Base-by-base conservation (phyloP, 2,797 vertebrate species). In the Lutjanus argentimaculatus region DNA sequence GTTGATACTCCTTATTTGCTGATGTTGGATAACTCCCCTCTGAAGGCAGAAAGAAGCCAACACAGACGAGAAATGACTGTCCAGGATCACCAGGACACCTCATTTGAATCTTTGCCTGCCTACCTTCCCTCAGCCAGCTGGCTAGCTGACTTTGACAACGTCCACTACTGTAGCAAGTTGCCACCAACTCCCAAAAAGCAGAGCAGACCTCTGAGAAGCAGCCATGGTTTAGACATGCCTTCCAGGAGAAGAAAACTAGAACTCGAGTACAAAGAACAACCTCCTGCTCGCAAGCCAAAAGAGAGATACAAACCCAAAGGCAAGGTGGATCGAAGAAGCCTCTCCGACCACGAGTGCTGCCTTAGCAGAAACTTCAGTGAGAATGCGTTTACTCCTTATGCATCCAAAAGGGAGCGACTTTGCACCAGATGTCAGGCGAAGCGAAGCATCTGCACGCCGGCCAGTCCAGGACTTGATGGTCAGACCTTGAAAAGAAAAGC, bases 81-180 rank as follows among this genome's bases (percentile, higher is more conserved):
- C 49, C 81, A 82, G 36, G 77, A 90, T 16, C 80, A 82, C 3
- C 91, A 90, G 49, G 94, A 95, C 61, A 92, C 91, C 0, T 94
- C 93, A 0, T 93, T 94, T 0, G 94, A 96, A 16, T 95, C 94
- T 0, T 22, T 94, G 25, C 94, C 95, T 2, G 89, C 93, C 0
- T 96, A 95, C 71, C 89, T 95, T 1, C 95, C 95, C 0, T 95
- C 96, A 0, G 75, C 88, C 25, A 94, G 87, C 84, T 95, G 93
- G 94, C 65, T 95, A 0, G 81, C 92, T 10, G 94, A 96, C 72
- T 92, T 94, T 45, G 93, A 94, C 13, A 90, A 88, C 0, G 45
- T 88, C 14, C 83, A 90, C 85, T 89, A 90, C 25, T 71, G 62
- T 21, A 87, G 70, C 75, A 95, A 93, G 49, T 42, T 85, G 30